Evolutionary conservation across 2,797 vertebrate genomes (phyloP).

Genomic region (Gymnoscopelus braueri): DNA sequence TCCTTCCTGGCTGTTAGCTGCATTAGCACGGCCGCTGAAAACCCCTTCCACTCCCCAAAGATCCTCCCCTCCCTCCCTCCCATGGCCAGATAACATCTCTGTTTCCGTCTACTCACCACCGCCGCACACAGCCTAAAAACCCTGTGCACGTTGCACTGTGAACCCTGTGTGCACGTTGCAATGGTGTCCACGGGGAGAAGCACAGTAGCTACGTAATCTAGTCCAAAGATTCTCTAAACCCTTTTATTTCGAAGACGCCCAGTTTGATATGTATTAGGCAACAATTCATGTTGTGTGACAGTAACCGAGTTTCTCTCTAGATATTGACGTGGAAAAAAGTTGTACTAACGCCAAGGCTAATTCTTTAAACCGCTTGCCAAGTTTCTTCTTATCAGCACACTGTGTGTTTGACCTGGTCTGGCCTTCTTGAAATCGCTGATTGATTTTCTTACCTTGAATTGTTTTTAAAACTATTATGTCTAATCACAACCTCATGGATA

Average conservation of each 20-base stretch:
- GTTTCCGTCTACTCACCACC: constrained; percentile 69
- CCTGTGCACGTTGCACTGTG: constrained; percentile 22
- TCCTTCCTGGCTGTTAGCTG: constrained; percentile 89
- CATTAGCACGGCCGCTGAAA: constrained; percentile 79
- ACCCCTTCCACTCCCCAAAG: constrained; percentile 74
- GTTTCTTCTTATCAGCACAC: constrained; percentile 22
- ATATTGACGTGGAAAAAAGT: constrained; percentile 5
- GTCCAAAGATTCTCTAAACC: too few relatives aligned
- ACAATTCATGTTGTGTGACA: constrained; percentile 40
- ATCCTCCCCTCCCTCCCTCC: constrained; percentile 54
- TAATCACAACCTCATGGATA: constrained; percentile 18
- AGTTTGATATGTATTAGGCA: constrained; percentile 14
- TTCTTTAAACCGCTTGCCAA: constrained; percentile 14
- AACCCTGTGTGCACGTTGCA: not conserved
- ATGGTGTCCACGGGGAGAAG: constrained; percentile 31
- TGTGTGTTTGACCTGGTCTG: constrained; percentile 9
- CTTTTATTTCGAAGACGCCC: too few relatives aligned
- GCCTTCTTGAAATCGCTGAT: constrained; percentile 21
- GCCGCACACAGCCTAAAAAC: constrained; percentile 42
- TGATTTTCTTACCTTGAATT: constrained; percentile 30
- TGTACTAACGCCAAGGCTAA: constrained; percentile 19
- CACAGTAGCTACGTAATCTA: constrained; percentile 47
- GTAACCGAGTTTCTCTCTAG: constrained; percentile 25
- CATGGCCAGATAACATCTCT: constrained; percentile 77
- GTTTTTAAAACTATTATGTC: constrained; percentile 25